Base-by-base conservation (phyloP, 2,888 invertebrate species). In the Lasiommata megera region DNA sequence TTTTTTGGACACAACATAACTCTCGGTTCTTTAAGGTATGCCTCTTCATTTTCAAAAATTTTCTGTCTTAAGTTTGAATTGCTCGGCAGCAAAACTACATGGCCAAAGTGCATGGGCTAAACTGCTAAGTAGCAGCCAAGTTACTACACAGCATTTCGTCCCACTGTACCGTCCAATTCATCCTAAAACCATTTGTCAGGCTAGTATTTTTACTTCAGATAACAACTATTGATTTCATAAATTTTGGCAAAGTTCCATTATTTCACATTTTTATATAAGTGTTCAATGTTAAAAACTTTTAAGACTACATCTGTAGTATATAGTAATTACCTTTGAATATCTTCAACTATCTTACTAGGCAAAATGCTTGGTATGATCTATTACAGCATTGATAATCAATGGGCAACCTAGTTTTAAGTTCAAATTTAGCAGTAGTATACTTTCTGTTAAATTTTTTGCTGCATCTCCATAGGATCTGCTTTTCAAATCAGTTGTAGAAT, bases 1-100 rank as follows among this genome's bases (percentile, higher is more conserved):
- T 92, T 36, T 97, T 97, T 84, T 97, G 97, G 97, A 88, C 92
- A 0, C 90, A 92, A 61, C 97, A 97, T 70, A 97, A 97, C 74
- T 92, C 92, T 18, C 93, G 92, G 56, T 97, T 97, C 82, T 92
- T 93, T 71, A 92, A 94, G 79, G 89, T 88, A 75, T 29, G 23
- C 58, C 56, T 60, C 57, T 67, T 51, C 52, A 9, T 17, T 41
- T 18, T 6, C n/a, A n/a, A n/a, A n/a, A n/a, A n/a, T n/a, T n/a
- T n/a, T n/a, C n/a, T n/a, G n/a, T n/a, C n/a, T n/a, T n/a, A n/a
- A n/a, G n/a, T n/a, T n/a, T n/a, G n/a, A n/a, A n/a, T n/a, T 31
- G 11, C 11, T 31, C 7, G 2, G 23, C 5, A 23, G 23, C 7
- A 1, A 31, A 11, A 31, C 7, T 3, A 6, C 7, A 7, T 1